A percentile compares a stretch with the other conserved stretches of the same genome.
Conservation (phyloP, 2,888 invertebrate genomes). For the Omphaloscelis lunosa region DNA sequence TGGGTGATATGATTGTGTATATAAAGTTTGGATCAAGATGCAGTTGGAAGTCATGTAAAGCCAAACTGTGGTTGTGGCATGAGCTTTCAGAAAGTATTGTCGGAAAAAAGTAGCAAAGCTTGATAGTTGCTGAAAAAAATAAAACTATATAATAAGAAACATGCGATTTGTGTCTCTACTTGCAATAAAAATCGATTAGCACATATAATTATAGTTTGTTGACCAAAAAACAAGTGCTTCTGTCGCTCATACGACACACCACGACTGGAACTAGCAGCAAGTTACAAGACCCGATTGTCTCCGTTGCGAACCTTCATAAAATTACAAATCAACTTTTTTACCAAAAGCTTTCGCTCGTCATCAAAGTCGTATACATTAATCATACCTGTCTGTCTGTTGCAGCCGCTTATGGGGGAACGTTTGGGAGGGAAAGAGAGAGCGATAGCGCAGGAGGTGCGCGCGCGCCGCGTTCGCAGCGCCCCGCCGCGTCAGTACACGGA, state of each 20-base stretch:
- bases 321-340: conserved; percentile 75
- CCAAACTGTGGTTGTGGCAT: neutral
- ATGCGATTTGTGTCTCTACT: conserved; percentile 13
- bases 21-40: neutral
- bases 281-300: conserved; percentile 61
- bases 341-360: conserved; percentile 76
- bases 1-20: neutral
- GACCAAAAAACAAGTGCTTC: conserved; percentile 44
- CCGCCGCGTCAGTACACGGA: conserved; percentile 75
- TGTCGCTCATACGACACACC: conserved; percentile 30
- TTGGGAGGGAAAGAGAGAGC: conserved; percentile 33
- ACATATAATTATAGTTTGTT: conserved; percentile 45
- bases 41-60: neutral
- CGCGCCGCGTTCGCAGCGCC: conserved; percentile 67
- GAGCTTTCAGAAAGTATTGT: neutral
- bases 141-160: neutral
- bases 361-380: conserved; percentile 73
- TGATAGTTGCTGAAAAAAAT: neutral
- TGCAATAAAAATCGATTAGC: conserved; percentile 42
- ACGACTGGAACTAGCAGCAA: conserved; percentile 41
- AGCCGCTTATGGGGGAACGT: conserved; percentile 47
- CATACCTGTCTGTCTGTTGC: conserved; percentile 72
- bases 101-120: neutral
- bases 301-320: conserved; percentile 67
- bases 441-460: conserved; percentile 63